Base-by-base conservation (phyloP, 2,797 vertebrate genomes). In the Apogon hyalosoma region DNA sequence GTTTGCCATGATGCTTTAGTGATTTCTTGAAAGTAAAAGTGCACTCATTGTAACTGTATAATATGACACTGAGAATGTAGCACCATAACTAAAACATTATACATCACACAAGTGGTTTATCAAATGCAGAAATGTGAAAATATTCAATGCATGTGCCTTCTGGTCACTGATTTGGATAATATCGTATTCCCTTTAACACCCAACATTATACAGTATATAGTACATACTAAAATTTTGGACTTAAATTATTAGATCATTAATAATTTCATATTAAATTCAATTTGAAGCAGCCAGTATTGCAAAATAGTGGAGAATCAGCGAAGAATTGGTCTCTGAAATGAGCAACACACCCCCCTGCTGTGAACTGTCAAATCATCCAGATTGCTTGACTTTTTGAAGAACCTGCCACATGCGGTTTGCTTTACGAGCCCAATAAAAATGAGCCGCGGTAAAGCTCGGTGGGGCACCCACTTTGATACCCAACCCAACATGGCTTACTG, bases 391-490 rank as follows among this genome's bases (percentile, higher is more conserved):
- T 85, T 92, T 90, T 88, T 91, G 82, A 93, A 89, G 86, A 83
- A 87, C 63, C 66, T 85, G 87, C 89, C 90, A 81, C 87, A 91
- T 91, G 86, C 42, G 73, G 84, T 73, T 80, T 71, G 73, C 63
- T 79, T 78, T 71, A 82, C 54, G 47, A 70, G 63, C 40, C 82
- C 85, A 74, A 76, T 91, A 83, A 91, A 87, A 88, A 64, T 61
- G 59, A 88, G 85, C 74, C 82, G 82, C 66, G 78, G 80, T 82
- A 66, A 85, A 63, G 79, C 91, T 90, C 87, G 15, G 82, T 89
- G 89, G 91, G 92, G 89, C 78, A 71, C 58, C 82, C 51, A 70
- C 92, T 94, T 94, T 92, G 93, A 94, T 92, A 91, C 73, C 71
- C 63, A 56, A 59, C 74, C 79, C 78, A 84, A 86, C 88, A 79